phyloP scores from a whole-genome alignment of 2,888 invertebrate species.

The Lumbricus terrestris region DNA sequence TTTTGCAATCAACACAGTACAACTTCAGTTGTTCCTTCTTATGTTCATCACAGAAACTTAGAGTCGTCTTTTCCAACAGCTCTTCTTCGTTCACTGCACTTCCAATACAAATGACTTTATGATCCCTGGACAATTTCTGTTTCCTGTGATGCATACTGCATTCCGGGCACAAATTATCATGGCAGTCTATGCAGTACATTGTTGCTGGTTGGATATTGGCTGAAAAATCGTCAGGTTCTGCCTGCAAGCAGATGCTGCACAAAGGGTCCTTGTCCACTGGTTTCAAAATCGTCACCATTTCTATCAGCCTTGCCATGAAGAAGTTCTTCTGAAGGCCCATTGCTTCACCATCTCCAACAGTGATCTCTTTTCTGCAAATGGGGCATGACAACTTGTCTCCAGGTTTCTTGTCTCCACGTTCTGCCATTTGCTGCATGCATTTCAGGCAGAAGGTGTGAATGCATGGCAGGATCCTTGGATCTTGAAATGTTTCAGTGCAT shows the following conservation, averaged over 20 bases:
- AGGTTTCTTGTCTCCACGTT: background rate
- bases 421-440: background rate
- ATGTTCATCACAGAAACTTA: background rate
- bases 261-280: background rate
- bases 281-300: background rate
- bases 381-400: background rate
- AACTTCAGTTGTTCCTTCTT: background rate
- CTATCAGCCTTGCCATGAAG: slow-evolving; percentile 8
- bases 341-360: background rate
- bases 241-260: background rate
- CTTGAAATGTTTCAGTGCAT: background rate
- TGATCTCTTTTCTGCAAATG: background rate
- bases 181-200: background rate
- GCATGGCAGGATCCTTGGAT: background rate
- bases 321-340: slow-evolving; percentile 9
- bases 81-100: background rate
- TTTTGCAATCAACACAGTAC: background rate
- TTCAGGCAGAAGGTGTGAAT: slow-evolving; percentile 13
- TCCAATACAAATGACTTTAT: background rate
- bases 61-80: background rate
- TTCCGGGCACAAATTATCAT: background rate
- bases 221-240: background rate
- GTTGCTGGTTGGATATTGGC: background rate
- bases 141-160: background rate
- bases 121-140: background rate